Percentiles rank a stretch among this genome's conserved stretches.
phyloP scores from a whole-genome alignment of 2,113 vertebrate species.

The Ictalurus furcatus region DNA sequence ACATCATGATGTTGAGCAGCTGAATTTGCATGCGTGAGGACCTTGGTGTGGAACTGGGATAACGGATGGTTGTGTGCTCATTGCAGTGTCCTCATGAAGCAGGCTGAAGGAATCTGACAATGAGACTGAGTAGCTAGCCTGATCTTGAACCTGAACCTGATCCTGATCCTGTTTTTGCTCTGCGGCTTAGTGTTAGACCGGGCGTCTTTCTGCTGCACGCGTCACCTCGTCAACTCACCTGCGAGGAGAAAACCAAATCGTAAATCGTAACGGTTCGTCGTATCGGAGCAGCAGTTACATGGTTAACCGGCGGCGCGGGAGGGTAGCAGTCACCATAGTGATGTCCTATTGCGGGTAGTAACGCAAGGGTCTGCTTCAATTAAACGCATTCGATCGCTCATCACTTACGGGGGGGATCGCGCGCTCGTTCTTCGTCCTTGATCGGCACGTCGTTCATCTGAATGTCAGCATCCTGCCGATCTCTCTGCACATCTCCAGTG shows the following conservation, averaged over 20 bases:
- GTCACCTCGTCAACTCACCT: background rate
- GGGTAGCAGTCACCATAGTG: slow-evolving; percentile 47
- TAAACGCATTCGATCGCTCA: slow-evolving; percentile 26
- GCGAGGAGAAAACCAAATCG: no score
- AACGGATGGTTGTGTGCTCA: background rate
- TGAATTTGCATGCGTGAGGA: slow-evolving; percentile 32
- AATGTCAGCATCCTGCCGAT: slow-evolving; percentile 53
- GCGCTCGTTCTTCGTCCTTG: slow-evolving; percentile 32
- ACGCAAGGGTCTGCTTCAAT: slow-evolving; percentile 28
- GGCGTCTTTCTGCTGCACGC: slow-evolving; percentile 28
- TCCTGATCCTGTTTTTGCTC: slow-evolving; percentile 10
- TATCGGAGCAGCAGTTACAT: slow-evolving; percentile 50
- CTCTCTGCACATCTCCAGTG: slow-evolving; percentile 40
- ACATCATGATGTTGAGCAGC: slow-evolving; percentile 37
- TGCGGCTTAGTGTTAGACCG: slow-evolving; percentile 26
- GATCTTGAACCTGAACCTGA: slow-evolving; percentile 32
- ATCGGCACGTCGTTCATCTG: slow-evolving; percentile 42
- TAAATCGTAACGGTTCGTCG: background rate
- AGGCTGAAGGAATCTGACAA: slow-evolving; percentile 52
- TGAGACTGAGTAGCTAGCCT: slow-evolving; percentile 36
- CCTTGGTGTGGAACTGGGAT: background rate
- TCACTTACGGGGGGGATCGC: background rate
- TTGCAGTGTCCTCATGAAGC: background rate
- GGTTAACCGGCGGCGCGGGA: slow-evolving; percentile 57
- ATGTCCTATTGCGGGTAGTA: slow-evolving; percentile 46